Evolutionary conservation across 2,888 invertebrate species (phyloP).

Genomic region (Agapetus fuscipes): DNA sequence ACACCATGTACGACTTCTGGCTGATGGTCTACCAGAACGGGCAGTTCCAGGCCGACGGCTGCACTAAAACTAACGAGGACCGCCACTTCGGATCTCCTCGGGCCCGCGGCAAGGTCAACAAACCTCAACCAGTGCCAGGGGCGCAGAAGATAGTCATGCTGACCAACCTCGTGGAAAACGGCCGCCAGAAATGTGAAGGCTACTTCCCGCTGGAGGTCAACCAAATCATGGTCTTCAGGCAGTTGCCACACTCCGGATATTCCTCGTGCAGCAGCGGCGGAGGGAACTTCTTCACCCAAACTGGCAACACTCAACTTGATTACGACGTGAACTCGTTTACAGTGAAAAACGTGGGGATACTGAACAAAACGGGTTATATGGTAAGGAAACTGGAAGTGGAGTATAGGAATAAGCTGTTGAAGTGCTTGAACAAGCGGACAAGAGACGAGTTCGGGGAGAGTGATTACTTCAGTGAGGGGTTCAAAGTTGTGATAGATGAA

Average conservation of each 20-base stretch:
- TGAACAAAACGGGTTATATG: slow-evolving; percentile 47
- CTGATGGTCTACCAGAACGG: slow-evolving; percentile 62
- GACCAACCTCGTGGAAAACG: slow-evolving; percentile 79
- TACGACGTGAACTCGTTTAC: slow-evolving; percentile 33
- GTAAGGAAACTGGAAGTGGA: slow-evolving; percentile 41
- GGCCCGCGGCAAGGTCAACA: slow-evolving; percentile 5
- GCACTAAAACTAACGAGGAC: slow-evolving; percentile 19
- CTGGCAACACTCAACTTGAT: slow-evolving; percentile 20
- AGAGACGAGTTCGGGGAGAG: neutral
- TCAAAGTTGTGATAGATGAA: slow-evolving; percentile 12
- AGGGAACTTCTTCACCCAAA: slow-evolving; percentile 17
- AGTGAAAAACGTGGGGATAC: slow-evolving; percentile 44
- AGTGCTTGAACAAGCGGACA: slow-evolving; percentile 11
- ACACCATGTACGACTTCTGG: slow-evolving; percentile 89
- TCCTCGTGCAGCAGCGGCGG: slow-evolving; percentile 17
- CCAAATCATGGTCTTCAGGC: slow-evolving; percentile 32
- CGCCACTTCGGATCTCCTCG: slow-evolving; percentile 21
- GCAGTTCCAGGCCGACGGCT: slow-evolving; percentile 27
- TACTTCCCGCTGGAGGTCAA: slow-evolving; percentile 65
- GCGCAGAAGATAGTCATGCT: slow-evolving; percentile 76
- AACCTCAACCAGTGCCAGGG: slow-evolving; percentile 16
- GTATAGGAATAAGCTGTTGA: slow-evolving; percentile 22
- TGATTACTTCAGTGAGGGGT: slow-evolving; percentile 8
- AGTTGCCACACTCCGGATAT: slow-evolving; percentile 20
- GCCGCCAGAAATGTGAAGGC: slow-evolving; percentile 77